These are phyloP conservation scores for Cactoblastis cactorum DNA, from an alignment of 2,888 invertebrate species.

Conservation along the genomic window DNA sequence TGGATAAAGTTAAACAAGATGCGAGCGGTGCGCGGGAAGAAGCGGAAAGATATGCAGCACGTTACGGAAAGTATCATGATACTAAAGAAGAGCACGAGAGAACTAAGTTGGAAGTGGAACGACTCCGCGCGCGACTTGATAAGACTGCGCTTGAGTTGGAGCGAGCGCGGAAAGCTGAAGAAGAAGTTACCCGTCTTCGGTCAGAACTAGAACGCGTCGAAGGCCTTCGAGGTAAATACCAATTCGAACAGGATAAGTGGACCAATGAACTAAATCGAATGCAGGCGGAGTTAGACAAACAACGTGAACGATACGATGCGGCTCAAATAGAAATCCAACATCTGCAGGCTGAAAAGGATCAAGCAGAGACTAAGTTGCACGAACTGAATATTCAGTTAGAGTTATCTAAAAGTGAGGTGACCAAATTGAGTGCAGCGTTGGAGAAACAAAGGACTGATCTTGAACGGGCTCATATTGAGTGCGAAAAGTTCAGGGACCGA, in stretches of 20 bases:
- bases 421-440: slow-evolving; percentile 85
- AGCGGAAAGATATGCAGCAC: slow-evolving; percentile 84
- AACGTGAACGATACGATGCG: slow-evolving; percentile 87
- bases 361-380: slow-evolving; percentile 84
- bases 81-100: slow-evolving; percentile 88
- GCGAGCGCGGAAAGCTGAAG: slow-evolving; percentile 84
- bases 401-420: slow-evolving; percentile 87
- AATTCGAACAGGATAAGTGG: slow-evolving; percentile 79
- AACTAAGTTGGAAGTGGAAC: slow-evolving; percentile 88
- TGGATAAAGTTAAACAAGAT: slow-evolving; percentile 84
- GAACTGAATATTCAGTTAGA: slow-evolving; percentile 90
- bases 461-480: slow-evolving; percentile 91
- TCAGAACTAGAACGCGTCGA: slow-evolving; percentile 87
- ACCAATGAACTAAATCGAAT: slow-evolving; percentile 85
- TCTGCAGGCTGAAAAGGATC: slow-evolving; percentile 80
- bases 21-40: slow-evolving; percentile 89
- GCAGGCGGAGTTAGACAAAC: slow-evolving; percentile 85
- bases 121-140: slow-evolving; percentile 88
- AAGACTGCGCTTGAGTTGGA: slow-evolving; percentile 90
- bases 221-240: slow-evolving; percentile 82
- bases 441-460: slow-evolving; percentile 90
- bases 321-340: slow-evolving; percentile 87
- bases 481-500: slow-evolving; percentile 92
- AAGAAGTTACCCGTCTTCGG: slow-evolving; percentile 82
- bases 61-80: slow-evolving; percentile 88